phyloP scores from a whole-genome alignment of 92 coral and sea anemone genomes.

The Heliopora coerulea region DNA sequence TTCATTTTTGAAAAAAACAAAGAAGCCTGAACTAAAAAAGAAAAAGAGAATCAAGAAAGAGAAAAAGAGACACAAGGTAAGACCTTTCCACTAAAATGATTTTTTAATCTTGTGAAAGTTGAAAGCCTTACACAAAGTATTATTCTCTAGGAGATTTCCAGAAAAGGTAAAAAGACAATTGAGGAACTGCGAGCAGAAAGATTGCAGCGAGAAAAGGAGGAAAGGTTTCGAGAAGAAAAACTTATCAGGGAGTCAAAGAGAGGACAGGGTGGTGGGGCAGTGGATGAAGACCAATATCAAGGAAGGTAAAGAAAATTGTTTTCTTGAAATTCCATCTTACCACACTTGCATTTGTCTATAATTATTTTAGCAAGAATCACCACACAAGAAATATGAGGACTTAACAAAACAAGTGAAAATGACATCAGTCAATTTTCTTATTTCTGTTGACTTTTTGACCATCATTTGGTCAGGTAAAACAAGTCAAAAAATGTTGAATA shows the following conservation, averaged over 20 bases:
- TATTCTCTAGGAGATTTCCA: constrained; percentile 1
- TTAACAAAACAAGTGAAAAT: too few relatives aligned
- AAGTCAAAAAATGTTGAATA: background rate
- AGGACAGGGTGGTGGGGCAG: constrained; percentile 34
- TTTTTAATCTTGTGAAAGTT: background rate
- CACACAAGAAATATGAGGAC: too few relatives aligned
- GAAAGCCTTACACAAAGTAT: background rate
- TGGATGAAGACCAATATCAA: constrained; percentile 55
- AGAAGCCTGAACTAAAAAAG: constrained; percentile 5
- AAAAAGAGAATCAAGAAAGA: constrained; percentile 45
- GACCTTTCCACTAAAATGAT: background rate
- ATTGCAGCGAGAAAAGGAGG: constrained; percentile 74
- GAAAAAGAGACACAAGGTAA: constrained; percentile 25
- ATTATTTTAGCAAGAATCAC: too few relatives aligned
- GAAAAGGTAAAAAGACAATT: constrained; percentile 62
- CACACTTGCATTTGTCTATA: too few relatives aligned
- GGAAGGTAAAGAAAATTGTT: constrained; percentile 55
- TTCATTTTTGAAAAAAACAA: constrained; percentile 57
- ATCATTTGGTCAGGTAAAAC: too few relatives aligned
- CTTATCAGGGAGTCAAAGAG: constrained; percentile 57
- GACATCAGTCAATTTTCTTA: too few relatives aligned
- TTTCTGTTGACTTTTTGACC: too few relatives aligned
- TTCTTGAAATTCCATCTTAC: too few relatives aligned
- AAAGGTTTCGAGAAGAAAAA: constrained; percentile 70
- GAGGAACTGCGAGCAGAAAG: constrained; percentile 87